A percentile compares a stretch with the other conserved stretches of the same genome.
These are phyloP conservation scores for Brachyptera putata DNA, from an alignment of 2,888 invertebrate species.

Conservation along the genomic window DNA sequence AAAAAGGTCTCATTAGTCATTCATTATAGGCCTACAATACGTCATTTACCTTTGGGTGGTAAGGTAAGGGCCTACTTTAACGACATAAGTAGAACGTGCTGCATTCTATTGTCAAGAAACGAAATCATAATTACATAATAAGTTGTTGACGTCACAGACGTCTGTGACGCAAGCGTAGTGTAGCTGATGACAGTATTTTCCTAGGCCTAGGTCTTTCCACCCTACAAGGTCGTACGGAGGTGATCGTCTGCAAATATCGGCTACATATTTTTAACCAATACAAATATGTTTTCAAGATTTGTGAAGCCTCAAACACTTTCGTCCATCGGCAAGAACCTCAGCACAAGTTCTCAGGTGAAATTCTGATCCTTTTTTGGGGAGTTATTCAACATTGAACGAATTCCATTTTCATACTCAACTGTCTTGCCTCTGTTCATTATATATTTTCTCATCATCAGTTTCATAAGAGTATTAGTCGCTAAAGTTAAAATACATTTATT, in stretches of 20 bases:
- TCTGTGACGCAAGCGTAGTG: constrained; percentile 9
- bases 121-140: neutral
- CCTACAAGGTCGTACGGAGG: constrained; percentile 16
- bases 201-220: constrained; percentile 4
- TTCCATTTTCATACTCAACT: too few species aligned
- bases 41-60: too few species aligned
- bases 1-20: too few species aligned
- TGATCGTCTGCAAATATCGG: constrained; percentile 5
- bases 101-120: neutral
- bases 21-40: too few species aligned
- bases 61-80: too few species aligned
- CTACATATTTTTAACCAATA: constrained; percentile 1
- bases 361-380: constrained; percentile 4
- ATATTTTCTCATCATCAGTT: too few species aligned
- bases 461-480: too few species aligned
- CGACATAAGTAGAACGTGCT: too few species aligned
- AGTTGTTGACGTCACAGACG: neutral
- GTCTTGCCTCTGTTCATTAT: too few species aligned
- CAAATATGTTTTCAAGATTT: constrained; percentile 59
- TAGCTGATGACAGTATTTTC: constrained; percentile 1
- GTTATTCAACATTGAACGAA: constrained; percentile 4
- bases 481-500: too few species aligned
- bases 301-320: constrained; percentile 51
- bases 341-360: constrained; percentile 42
- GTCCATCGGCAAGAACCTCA: constrained; percentile 52